Evolutionary conservation across 1,140 invertebrate species (phyloP), one percentile per base, ranked within the genome.

Genomic region (Macrobrachium rosenbergii): DNA sequence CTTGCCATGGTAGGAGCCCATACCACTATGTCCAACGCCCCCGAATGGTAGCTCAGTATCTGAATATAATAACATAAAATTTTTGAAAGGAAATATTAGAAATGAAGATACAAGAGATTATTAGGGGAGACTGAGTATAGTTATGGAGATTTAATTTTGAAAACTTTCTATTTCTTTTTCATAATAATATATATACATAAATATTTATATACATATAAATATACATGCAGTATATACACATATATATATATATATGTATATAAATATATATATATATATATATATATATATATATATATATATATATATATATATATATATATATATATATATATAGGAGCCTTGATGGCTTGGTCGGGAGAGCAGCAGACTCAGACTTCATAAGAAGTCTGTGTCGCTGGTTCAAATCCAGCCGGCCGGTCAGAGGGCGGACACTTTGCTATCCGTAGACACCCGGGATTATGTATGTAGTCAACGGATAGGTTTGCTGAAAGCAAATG

Each of bases 1-100:
- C 86, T 93, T 93, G 58, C 94, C 94, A 90, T 94, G 93, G 90
- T 94, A 94, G 11, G 91, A 88, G 16, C 94, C 94, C 90, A 94
- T 93, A 23, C 94, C 94, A 90, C 93, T 94, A 81, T 90, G 89
- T 0, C 94, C 94, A 64, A 95, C 93, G 28, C 94, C 94, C 62
- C 94, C 94, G 91, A 94, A 94, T 19, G 92, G 91, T 5, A 92
- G 75, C 21, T 89, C 86, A 28, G 69, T 78, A 23, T 37, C 84
- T 87, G 88, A 17, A 60, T 16, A 37, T 7, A 45, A n/a, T 5
- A 17, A 14, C n/a, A 2, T 5, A 52, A 8, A 21, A 59, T n/a
- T 78, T 21, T 52, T 2, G 7, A 67, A 67, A 67, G 64, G 64
- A 67, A 28, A 67, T 67, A 17, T 52, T 10, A 12, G 52, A 52